These are phyloP conservation scores for Pterocles orientalis DNA, from an alignment of 2,113 vertebrate species.

Conservation along the genomic window DNA sequence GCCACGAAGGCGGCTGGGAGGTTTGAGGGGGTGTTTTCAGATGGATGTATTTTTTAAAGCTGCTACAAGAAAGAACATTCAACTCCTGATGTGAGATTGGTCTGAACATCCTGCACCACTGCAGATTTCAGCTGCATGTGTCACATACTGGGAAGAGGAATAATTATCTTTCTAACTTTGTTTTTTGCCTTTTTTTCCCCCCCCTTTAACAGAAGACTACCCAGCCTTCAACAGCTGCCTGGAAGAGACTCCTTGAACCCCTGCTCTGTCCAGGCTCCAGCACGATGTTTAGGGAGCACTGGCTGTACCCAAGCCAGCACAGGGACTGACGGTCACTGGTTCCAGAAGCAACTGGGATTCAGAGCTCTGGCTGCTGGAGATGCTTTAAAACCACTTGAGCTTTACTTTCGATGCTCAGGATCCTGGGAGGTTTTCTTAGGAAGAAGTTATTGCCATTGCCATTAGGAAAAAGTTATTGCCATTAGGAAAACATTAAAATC, in stretches of 20 bases:
- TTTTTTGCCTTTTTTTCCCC: accelerated
- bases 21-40: not conserved
- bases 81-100: not conserved
- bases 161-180: not conserved
- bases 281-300: not conserved
- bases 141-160: not conserved
- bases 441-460: not conserved
- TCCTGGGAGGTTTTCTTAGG: not conserved
- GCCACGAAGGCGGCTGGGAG: not conserved
- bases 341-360: not conserved
- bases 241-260: not conserved
- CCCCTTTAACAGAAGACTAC: not conserved
- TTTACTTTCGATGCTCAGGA: not conserved
- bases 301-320: not conserved
- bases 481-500: not conserved
- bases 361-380: not conserved
- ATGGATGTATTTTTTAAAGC: not conserved
- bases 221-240: not conserved
- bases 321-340: not conserved
- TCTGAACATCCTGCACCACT: not conserved
- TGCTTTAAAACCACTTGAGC: not conserved
- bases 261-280: not conserved
- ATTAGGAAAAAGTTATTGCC: not conserved
- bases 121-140: not conserved
- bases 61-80: not conserved